Evolutionary conservation across 2,797 vertebrate genomes (phyloP).

Genomic region (Acrossocheilus wenchowensis): DNA sequence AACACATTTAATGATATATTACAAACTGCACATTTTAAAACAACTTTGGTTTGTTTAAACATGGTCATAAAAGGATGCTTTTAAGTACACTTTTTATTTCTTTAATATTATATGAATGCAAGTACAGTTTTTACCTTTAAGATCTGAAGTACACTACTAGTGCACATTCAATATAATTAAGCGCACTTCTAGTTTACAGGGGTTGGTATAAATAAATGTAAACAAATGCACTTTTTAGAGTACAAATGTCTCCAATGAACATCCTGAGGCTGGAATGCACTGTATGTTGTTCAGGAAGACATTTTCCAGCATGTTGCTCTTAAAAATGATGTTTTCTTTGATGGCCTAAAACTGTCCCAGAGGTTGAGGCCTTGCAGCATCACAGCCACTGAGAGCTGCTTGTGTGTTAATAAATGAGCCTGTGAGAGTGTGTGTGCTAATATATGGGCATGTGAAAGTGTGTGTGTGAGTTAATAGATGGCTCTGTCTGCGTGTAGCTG

Average conservation of each 20-base stretch:
- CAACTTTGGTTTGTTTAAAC: too few species aligned
- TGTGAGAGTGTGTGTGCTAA: constrained; percentile 10
- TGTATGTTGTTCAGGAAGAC: neutral
- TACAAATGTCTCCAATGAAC: neutral
- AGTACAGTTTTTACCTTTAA: too few species aligned
- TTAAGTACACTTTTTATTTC: too few species aligned
- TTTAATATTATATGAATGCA: too few species aligned
- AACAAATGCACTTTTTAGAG: neutral
- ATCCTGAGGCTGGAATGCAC: neutral
- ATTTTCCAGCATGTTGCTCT: neutral
- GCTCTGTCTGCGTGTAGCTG: constrained; percentile 77
- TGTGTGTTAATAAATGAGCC: constrained; percentile 51
- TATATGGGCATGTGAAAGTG: constrained; percentile 41
- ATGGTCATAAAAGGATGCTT: too few species aligned
- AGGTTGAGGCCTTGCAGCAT: neutral
- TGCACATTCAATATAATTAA: too few species aligned
- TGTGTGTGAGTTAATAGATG: constrained; percentile 40
- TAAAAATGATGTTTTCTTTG: neutral
- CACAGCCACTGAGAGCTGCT: constrained; percentile 22
- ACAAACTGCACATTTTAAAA: too few species aligned
- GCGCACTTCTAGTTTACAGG: neutral
- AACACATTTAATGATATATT: too few species aligned
- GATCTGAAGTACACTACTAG: too few species aligned
- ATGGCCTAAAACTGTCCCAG: neutral
- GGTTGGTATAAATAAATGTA: neutral